phyloP scores from a whole-genome alignment of 2,113 vertebrate genomes.

The Dipodomys ordii region DNA sequence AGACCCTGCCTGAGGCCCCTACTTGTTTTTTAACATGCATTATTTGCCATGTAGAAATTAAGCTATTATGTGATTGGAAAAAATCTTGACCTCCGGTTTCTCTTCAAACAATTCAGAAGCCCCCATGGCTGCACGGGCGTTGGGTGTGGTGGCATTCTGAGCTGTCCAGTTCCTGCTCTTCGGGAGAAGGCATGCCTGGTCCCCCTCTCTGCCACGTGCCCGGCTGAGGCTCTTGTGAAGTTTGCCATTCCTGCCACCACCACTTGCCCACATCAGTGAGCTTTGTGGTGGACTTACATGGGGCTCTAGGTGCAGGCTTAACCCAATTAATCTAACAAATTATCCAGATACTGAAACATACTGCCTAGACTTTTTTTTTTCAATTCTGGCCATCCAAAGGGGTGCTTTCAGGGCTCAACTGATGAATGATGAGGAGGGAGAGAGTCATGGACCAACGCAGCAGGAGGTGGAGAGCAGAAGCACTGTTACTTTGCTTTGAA shows the following conservation, averaged over 20 bases:
- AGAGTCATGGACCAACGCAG: not conserved
- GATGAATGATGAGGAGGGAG: not conserved
- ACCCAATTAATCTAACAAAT: not conserved
- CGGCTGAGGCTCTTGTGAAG: not conserved
- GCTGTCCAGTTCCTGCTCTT: not conserved
- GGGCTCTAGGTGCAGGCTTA: not conserved
- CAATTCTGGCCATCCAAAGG: not conserved
- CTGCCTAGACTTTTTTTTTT: not conserved
- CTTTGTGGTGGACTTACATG: not conserved
- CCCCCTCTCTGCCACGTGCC: fast-evolving
- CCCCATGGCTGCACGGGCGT: not conserved
- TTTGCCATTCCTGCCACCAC: not conserved
- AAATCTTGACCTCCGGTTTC: not conserved
- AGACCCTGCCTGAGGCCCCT: not conserved
- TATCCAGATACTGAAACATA: not conserved
- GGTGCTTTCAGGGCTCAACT: constrained; percentile 14
- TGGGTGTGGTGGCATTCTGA: fast-evolving
- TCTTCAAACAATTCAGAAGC: not conserved
- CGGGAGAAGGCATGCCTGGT: not conserved
- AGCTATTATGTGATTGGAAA: not conserved
- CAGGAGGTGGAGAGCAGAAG: not conserved
- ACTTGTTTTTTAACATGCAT: not conserved
- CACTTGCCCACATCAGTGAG: not conserved
- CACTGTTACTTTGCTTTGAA: not conserved
- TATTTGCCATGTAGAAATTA: not conserved